These are phyloP conservation scores for Scopus umbretta DNA, from an alignment of 2,113 vertebrate genomes.

Conservation along the genomic window DNA sequence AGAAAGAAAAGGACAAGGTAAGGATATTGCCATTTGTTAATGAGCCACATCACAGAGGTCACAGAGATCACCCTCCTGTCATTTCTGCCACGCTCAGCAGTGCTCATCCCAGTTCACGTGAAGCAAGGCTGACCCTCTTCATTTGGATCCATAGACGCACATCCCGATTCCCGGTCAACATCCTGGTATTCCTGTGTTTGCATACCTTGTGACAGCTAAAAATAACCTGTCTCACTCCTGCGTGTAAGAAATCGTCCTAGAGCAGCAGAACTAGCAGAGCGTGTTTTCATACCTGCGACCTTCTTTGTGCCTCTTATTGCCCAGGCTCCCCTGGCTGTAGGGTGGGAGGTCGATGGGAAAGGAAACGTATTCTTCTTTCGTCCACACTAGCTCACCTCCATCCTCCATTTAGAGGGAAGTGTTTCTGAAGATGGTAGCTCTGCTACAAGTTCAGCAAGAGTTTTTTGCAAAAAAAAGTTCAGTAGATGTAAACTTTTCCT, in stretches of 20 bases:
- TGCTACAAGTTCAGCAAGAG: not conserved
- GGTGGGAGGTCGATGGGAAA: rapidly evolving
- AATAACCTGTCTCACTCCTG: rapidly evolving
- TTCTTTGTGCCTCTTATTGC: not conserved
- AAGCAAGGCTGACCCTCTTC: not conserved
- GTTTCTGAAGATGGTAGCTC: not conserved
- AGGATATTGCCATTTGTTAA: not conserved
- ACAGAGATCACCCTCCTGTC: not conserved
- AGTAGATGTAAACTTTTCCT: not conserved
- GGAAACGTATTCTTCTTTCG: not conserved
- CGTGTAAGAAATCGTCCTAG: too few species aligned
- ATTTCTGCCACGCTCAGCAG: not conserved
- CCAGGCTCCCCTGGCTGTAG: not conserved
- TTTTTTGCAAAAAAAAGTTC: not conserved
- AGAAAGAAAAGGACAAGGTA: not conserved
- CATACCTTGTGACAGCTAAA: not conserved
- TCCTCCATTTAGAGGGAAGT: rapidly evolving
- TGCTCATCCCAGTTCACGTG: not conserved
- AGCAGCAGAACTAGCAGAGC: not conserved
- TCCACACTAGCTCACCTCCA: rapidly evolving
- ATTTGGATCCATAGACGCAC: not conserved
- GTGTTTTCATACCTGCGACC: rapidly evolving
- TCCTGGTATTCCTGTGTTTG: not conserved
- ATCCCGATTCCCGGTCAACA: not conserved
- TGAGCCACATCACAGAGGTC: not conserved